phyloP scores from a whole-genome alignment of 2,797 vertebrate species.

The Vespertilio murinus region DNA sequence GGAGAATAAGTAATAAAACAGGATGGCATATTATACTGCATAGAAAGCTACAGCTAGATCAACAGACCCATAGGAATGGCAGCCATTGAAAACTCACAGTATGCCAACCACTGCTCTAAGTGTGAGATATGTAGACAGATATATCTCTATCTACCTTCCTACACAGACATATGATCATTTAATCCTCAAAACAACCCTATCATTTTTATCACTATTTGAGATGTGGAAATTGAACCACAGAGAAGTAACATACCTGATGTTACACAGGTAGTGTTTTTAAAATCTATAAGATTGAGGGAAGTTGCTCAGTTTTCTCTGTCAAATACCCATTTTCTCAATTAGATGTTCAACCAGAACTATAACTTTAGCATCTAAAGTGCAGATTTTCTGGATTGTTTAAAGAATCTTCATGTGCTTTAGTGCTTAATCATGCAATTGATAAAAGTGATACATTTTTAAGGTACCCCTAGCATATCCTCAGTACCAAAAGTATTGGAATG shows the following conservation, averaged over 20 bases:
- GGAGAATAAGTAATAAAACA: not conserved
- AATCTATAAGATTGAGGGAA: not conserved
- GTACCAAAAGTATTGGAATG: not conserved
- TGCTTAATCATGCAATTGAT: not conserved
- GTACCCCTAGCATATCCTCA: not conserved
- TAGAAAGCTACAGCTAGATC: not conserved
- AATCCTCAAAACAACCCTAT: not conserved
- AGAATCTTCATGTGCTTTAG: not conserved
- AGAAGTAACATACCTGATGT: not conserved
- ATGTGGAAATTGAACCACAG: not conserved
- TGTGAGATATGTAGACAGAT: not conserved
- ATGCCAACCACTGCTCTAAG: not conserved
- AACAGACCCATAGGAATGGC: not conserved
- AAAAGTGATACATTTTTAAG: not conserved
- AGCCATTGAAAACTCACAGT: not conserved
- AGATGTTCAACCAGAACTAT: slow-evolving; percentile 22
- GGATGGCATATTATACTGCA: not conserved
- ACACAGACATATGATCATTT: not conserved
- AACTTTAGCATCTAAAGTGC: not conserved
- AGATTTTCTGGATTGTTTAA: not conserved
- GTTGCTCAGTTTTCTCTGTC: slow-evolving; percentile 6
- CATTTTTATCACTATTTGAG: not conserved
- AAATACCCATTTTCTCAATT: not conserved
- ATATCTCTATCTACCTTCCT: not conserved
- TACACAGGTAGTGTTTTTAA: not conserved